Base-by-base conservation (phyloP, 2,113 vertebrate species). In the Prunella himalayana region DNA sequence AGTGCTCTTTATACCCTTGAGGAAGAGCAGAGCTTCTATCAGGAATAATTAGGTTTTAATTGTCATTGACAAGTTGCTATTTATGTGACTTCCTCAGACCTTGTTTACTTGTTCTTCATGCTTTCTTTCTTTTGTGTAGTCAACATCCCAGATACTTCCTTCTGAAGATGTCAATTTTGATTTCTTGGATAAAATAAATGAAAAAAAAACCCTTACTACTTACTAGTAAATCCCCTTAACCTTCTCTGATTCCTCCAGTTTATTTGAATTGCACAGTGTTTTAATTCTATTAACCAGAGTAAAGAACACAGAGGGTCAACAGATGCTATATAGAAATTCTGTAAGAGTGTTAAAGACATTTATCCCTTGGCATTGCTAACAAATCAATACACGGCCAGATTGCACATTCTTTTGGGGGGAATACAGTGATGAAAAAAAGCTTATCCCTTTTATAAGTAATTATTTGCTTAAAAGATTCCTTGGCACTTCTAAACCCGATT, bases 31-130 rank as follows among this genome's bases (percentile, higher is more conserved):
- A n/a, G n/a, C 37, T 65, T 44, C 63, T 82, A 65, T 93, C 63
- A 86, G 45, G 75, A 88, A 54, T 93, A 86, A 94, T 88, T 83
- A 77, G 50, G 33, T 86, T 88, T 86, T 93, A 93, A 88, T 90
- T 90, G 47, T 90, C 76, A 83, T 54, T 90, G 86, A 90, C 76
- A 80, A 69, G 66, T 47, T 72, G 37, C 45, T 92, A 45, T 57
- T 39, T 65, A 41, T 53, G 63, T 70, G 50, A 39, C 82, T 97
- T 93, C 77, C 31, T 90, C 59, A 94, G 76, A 88, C 19, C 28
- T 88, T 82, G n/a, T 63, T 92, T 88, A n/a, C 57, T 80, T 0
- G 3, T 85, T 61, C 25, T 61, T 71, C 31, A 21, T 47, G 15
- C 28, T 79, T 82, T 10, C 39, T 47, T 61, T 73, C 47, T 50